A percentile compares a stretch with the other conserved stretches of the same genome.
Evolutionary conservation across 2,888 invertebrate genomes (phyloP).

Genomic region (Petrolisthes cinctipes): DNA sequence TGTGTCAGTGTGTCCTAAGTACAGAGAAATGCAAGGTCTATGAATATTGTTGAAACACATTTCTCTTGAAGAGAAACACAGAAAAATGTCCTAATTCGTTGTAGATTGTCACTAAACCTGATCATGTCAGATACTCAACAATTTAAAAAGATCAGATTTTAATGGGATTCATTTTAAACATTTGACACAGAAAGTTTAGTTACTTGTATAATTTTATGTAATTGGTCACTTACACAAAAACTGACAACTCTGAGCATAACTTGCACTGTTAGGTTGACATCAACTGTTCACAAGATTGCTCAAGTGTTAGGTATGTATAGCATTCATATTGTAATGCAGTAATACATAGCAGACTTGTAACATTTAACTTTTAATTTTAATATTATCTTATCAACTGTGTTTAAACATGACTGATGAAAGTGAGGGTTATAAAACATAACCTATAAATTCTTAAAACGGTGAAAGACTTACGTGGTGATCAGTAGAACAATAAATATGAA

Average conservation of each 20-base stretch:
- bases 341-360: conserved; percentile 33
- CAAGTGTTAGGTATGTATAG: conserved; percentile 50
- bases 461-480: not conserved
- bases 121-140: conserved; percentile 13
- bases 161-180: conserved; percentile 9
- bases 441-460: not conserved
- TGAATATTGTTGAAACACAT: conserved; percentile 42
- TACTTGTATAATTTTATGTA: not conserved
- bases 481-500: conserved; percentile 2
- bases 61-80: conserved; percentile 45
- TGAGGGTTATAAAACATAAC: not conserved
- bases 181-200: not conserved
- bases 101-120: conserved; percentile 6
- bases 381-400: conserved; percentile 11
- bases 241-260: conserved; percentile 43
- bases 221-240: conserved; percentile 19
- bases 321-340: conserved; percentile 56
- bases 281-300: conserved; percentile 46
- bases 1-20: conserved; percentile 21
- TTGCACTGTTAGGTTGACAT: conserved; percentile 32
- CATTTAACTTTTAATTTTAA: conserved; percentile 30
- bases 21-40: not conserved
- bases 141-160: conserved; percentile 21
- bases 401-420: not conserved
- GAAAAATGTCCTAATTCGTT: conserved; percentile 26